Evolutionary conservation across 30 jellyfish, hydroid and myxozoan species (phyloP).

Genomic region (Haliclystus octoradiatus): DNA sequence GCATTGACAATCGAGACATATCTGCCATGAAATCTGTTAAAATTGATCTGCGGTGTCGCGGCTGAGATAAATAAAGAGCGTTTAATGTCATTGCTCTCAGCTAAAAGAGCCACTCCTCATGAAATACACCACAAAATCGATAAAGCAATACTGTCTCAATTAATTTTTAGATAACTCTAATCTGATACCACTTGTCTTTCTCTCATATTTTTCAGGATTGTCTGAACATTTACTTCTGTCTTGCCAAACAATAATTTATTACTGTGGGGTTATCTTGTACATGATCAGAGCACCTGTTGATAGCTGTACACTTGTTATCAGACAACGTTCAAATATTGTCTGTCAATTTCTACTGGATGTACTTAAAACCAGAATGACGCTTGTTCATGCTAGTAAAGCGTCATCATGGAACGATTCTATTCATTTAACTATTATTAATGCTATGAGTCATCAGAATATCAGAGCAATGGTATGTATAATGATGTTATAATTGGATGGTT

Average conservation of each 20-base stretch:
- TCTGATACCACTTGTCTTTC: no score
- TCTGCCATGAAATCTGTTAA: no score
- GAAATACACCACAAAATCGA: no score
- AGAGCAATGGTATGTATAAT: background rate
- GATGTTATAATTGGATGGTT: no score
- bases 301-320: background rate
- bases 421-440: background rate
- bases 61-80: no score
- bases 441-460: background rate
- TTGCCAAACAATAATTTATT: background rate
- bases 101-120: no score
- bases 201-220: background rate
- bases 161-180: no score
- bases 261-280: background rate
- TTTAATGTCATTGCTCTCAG: no score
- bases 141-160: no score
- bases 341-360: background rate
- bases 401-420: background rate
- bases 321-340: background rate
- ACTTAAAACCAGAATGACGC: background rate
- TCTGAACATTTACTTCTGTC: background rate
- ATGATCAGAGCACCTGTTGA: background rate
- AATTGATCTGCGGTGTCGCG: no score
- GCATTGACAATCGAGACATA: no score
- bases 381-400: background rate